Percentiles rank a stretch among this genome's conserved stretches.
Evolutionary conservation across 23 tunicate species (phyloP).

Genomic region (Styela plicata): DNA sequence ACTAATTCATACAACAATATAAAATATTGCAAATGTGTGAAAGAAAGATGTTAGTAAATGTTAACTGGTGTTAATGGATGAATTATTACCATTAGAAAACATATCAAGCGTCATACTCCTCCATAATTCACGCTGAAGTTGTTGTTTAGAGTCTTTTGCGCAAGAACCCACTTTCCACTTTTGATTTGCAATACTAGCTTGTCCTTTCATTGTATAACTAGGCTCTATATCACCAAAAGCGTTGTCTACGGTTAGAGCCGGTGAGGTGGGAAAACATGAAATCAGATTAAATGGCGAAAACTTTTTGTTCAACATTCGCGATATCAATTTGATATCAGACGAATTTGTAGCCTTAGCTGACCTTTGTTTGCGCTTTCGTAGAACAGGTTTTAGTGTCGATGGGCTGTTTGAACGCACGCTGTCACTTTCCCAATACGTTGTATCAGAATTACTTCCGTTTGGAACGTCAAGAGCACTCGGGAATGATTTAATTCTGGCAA

Average conservation of each 20-base stretch:
- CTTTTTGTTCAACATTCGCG: not conserved
- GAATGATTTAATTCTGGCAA: not conserved
- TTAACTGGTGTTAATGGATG: not conserved
- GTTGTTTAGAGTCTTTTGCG: conserved; percentile 22
- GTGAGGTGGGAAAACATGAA: conserved; percentile 16
- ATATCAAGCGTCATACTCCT: conserved; percentile 30
- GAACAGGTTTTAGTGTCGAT: not conserved
- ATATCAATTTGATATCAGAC: not conserved
- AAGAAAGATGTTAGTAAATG: too few relatives aligned
- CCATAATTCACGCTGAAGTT: conserved; percentile 27
- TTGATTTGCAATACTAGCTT: not conserved
- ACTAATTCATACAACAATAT: too few relatives aligned
- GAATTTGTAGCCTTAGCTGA: not conserved
- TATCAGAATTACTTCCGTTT: not conserved
- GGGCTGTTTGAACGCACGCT: conserved; percentile 11
- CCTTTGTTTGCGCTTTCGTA: not conserved
- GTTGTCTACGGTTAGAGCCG: conserved; percentile 9
- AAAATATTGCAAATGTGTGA: not conserved
- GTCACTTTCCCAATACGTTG: conserved; percentile 8
- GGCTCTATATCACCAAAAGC: conserved; percentile 21
- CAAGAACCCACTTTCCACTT: conserved; percentile 2
- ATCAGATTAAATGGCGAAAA: not conserved
- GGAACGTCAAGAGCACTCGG: not conserved
- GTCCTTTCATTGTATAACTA: conserved; percentile 5
- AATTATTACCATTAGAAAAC: conserved; percentile 9